These are phyloP conservation scores for Ochropleura plecta DNA, from an alignment of 2,888 invertebrate genomes.

Conservation along the genomic window DNA sequence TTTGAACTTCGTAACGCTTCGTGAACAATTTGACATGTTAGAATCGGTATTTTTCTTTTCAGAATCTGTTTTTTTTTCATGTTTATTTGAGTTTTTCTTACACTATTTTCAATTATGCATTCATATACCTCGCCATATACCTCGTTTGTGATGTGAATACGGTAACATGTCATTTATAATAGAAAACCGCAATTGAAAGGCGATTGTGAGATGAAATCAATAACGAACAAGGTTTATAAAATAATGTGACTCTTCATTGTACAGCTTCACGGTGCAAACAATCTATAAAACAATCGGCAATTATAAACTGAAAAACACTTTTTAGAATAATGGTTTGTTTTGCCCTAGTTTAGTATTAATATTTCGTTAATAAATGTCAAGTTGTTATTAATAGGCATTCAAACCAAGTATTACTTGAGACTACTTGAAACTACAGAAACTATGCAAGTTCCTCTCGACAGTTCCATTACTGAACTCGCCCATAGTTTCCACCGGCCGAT, in stretches of 20 bases:
- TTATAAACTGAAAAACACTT: not conserved
- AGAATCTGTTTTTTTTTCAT: slow-evolving; percentile 32
- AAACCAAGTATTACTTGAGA: slow-evolving; percentile 2
- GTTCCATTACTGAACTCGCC: slow-evolving; percentile 2
- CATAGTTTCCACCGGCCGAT: slow-evolving; percentile 5
- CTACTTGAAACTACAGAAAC: slow-evolving; percentile 25
- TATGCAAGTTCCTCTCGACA: slow-evolving; percentile 23
- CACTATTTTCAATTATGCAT: not conserved
- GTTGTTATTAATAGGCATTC: not conserved
- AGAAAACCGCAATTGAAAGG: not conserved
- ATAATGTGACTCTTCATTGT: not conserved
- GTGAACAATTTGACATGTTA: slow-evolving; percentile 11
- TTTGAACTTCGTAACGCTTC: slow-evolving; percentile 6
- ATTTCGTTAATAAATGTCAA: not conserved
- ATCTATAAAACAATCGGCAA: not conserved
- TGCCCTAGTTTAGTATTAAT: not conserved
- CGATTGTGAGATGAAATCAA: not conserved
- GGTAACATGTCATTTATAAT: not conserved
- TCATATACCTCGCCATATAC: too few relatives aligned
- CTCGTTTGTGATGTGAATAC: slow-evolving; percentile 4
- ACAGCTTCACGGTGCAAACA: not conserved
- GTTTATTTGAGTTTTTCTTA: slow-evolving; percentile 1
- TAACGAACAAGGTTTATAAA: slow-evolving; percentile 3
- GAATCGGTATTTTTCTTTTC: slow-evolving; percentile 22
- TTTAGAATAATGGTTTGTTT: not conserved